A percentile compares a stretch with the other conserved stretches of the same genome.
phyloP scores from a whole-genome alignment of 2,888 invertebrate genomes.

The Rhopalosiphum nymphaeae region DNA sequence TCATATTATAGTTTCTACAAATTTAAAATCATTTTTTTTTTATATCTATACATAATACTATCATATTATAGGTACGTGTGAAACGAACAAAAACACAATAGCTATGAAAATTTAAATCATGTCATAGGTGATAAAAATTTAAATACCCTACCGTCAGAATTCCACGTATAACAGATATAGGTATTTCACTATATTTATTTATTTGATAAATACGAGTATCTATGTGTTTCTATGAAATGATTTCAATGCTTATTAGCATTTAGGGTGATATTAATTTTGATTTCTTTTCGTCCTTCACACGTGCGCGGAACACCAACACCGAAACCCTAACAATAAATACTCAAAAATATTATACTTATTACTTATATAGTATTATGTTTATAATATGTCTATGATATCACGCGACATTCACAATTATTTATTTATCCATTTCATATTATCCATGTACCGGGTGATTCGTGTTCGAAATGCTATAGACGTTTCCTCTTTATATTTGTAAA shows the following conservation, averaged over 20 bases:
- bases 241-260: background rate
- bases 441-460: background rate
- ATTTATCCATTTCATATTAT: background rate
- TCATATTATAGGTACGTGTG: background rate
- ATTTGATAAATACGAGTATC: background rate
- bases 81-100: background rate
- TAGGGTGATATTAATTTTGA: conserved; percentile 19
- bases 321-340: background rate
- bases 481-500: background rate
- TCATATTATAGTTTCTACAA: background rate
- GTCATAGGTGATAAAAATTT: background rate
- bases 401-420: background rate
- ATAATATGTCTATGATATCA: background rate
- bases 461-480: background rate
- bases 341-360: background rate
- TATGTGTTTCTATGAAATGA: conserved; percentile 11
- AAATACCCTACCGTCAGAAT: background rate
- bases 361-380: background rate
- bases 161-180: background rate
- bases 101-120: background rate
- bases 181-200: background rate
- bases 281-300: background rate
- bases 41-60: background rate
- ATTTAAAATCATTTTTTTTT: background rate
- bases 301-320: background rate